Conservation (phyloP, 2,113 vertebrate genomes). For the Oceanodroma tethys region DNA sequence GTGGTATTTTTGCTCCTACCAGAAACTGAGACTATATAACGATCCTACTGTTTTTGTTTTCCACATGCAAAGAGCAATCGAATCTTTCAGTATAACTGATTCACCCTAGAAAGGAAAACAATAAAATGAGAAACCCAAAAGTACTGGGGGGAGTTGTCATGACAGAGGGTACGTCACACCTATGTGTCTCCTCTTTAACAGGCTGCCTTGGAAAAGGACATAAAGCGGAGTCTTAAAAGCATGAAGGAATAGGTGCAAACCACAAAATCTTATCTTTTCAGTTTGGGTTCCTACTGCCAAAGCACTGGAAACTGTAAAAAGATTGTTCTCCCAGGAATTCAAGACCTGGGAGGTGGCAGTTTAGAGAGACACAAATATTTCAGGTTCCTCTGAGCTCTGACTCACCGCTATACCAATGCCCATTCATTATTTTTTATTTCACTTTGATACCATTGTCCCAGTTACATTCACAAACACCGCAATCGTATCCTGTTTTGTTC, state of each 20-base stretch:
- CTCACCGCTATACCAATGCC: background rate
- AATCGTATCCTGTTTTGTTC: conserved; percentile 64
- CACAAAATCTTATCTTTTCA: background rate
- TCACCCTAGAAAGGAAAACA: background rate
- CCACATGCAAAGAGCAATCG: background rate
- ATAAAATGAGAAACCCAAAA: background rate
- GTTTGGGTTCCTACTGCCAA: background rate
- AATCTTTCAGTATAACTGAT: background rate
- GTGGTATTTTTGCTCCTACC: background rate
- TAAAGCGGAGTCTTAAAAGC: background rate
- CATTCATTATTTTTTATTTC: conserved; percentile 62
- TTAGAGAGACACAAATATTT: background rate
- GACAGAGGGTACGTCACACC: background rate
- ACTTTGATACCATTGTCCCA: conserved; percentile 61
- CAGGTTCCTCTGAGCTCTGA: conserved; percentile 24
- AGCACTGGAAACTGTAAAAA: background rate
- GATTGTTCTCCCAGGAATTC: background rate
- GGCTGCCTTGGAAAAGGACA: background rate
- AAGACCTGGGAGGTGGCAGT: background rate
- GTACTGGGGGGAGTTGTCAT: background rate
- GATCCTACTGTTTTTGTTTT: background rate
- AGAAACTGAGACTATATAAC: background rate
- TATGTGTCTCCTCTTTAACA: background rate
- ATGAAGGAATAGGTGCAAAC: background rate
- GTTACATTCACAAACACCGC: conserved; percentile 51